Evolutionary conservation across 1,140 invertebrate species (phyloP), one percentile per base, ranked within the genome.

Genomic region (Phenacoccus solenopsis): DNA sequence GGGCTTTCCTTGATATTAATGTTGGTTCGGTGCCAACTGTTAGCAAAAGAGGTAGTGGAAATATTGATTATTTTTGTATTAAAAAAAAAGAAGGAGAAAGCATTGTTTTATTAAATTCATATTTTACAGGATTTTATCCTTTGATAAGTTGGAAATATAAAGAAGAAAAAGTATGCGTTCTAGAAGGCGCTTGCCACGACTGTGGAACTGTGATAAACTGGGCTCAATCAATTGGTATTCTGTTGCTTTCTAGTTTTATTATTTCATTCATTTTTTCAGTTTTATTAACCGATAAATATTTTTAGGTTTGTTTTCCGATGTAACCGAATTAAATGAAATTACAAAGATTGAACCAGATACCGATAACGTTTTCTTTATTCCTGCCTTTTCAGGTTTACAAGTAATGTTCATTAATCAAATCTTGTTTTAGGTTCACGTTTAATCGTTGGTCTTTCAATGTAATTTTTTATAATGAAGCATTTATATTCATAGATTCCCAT

Each of bases 1-100:
- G 96, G 0, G 91, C 90, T 0, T 98, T 99, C 78, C 78, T 98
- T 0, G 87, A 97, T 77, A 82, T 96, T 9, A 93, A 96, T 76
- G 96, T 93, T 1, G 91, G 90, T 0, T 74, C 73, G 5, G 78
- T 83, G 30, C 87, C 93, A 4, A 88, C 93, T 78, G 88, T 90
- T 13, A 70, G 38, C 27, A 57, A 22, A 35, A 59, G 16, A 49
- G 69, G 56, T 32, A 21, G 25, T 7, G 21, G 13, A 22, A 56
- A 10, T 21, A 30, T 57, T 68, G 16, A n/a, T 32, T 21, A 25
- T 71, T 32, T 71, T 13, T 67, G 32, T 30, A 68, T 22, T 16
- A 5, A 70, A 27, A 13, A 32, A 32, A 3, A 3, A 3, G 16
- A 49, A 61, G 1, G 56, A 20, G 9, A 59, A 61, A 67, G 12